Base-by-base conservation (phyloP, 2,888 invertebrate genomes). In the Parnassius orleans region DNA sequence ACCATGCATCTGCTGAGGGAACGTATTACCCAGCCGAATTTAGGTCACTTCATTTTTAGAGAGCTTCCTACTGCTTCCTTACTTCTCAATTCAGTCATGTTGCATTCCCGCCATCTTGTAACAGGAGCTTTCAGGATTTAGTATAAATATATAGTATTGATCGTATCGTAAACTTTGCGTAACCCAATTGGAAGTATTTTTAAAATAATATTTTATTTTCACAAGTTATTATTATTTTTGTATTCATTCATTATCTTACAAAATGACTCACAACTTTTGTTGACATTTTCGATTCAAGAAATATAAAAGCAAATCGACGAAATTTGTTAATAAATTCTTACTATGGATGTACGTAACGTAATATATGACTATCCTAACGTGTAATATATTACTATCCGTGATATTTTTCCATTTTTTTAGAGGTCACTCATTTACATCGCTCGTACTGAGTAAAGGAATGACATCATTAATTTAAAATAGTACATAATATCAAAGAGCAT, bases 391-490 rank as follows among this genome's bases (percentile, higher is more conserved):
- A 33, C 33, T 61, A 52, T 43, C 41, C 9, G 44, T 41, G 2
- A n/a, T 42, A 15, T 46, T 15, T 33, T 50, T 44, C 42, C 33
- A 50, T 11, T 9, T 14, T 24, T n/a, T 15, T 50, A 50, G 19
- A 59, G 52, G 52, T 60, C 60, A 56, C 19, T 43, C 84, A 81
- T 86, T 84, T 86, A 86, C 84, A 81, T 81, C 65, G 61, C 64
- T 67, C 53, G 64, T 67, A 73, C 76, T 60, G 55, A 66, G 65
- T 65, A 65, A 60, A 64, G 69, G 68, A 61, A 68, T 90, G 90
- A 90, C 89, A 90, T 90, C 90, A 90, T 78, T 83, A 78, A 82
- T 84, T 87, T 80, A 84, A 89, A 87, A 90, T 90, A 90, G 90
- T 87, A 48, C 48, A 48, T 14, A 68, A 48, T 14, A 68, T 79